These are phyloP conservation scores for Sebastiscus albofasciatus DNA, from an alignment of 2,797 vertebrate species.

Conservation along the genomic window DNA sequence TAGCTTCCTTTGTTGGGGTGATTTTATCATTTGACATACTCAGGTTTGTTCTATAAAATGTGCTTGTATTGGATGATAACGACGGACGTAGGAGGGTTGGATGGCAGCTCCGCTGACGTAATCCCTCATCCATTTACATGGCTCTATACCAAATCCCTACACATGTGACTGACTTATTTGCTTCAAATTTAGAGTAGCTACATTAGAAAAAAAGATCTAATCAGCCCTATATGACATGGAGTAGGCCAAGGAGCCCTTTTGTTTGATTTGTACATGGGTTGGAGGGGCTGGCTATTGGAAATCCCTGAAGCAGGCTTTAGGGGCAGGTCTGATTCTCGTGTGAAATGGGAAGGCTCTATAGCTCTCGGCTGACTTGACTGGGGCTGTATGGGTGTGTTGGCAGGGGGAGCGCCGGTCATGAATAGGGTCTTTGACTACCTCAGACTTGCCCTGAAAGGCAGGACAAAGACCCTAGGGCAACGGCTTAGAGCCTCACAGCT, in stretches of 20 bases:
- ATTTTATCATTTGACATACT: conserved; percentile 50
- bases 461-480: conserved; percentile 87
- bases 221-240: conserved; percentile 80
- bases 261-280: conserved; percentile 82
- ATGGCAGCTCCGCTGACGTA: conserved; percentile 51
- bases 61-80: background rate
- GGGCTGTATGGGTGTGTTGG: conserved; percentile 87
- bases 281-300: conserved; percentile 82
- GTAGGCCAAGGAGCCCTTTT: conserved; percentile 80
- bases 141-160: conserved; percentile 56
- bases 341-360: conserved; percentile 86
- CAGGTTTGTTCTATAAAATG: conserved; percentile 25
- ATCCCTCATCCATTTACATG: conserved; percentile 58
- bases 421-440: conserved; percentile 88
- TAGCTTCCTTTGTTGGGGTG: conserved; percentile 50
- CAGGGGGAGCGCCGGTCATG: conserved; percentile 84
- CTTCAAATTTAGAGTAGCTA: conserved; percentile 69
- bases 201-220: conserved; percentile 75
- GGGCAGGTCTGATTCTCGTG: conserved; percentile 87
- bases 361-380: conserved; percentile 85
- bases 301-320: conserved; percentile 86
- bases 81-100: conserved; percentile 16
- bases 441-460: conserved; percentile 87
- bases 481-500: conserved; percentile 87
- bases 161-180: conserved; percentile 74